phyloP scores from a whole-genome alignment of 1,140 invertebrate species.

The Pseudomyrmex dendroicus region DNA sequence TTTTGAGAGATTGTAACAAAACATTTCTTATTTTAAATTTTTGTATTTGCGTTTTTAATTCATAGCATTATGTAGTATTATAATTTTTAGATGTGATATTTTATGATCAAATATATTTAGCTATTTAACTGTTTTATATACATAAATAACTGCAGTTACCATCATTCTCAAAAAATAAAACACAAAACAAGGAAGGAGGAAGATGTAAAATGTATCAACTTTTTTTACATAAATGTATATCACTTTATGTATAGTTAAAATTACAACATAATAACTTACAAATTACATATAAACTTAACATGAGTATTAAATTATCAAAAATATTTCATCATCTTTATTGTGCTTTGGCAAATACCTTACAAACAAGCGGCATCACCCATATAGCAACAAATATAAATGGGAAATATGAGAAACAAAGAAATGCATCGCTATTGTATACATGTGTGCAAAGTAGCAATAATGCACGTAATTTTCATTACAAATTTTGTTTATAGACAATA shows the following conservation, averaged over 20 bases:
- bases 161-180: neutral
- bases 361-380: slow-evolving; percentile 22
- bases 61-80: too few relatives aligned
- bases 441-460: neutral
- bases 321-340: slow-evolving; percentile 44
- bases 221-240: slow-evolving; percentile 18
- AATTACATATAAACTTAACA: slow-evolving; percentile 65
- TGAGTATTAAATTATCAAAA: slow-evolving; percentile 66
- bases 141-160: neutral
- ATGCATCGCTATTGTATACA: slow-evolving; percentile 26
- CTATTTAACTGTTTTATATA: too few relatives aligned
- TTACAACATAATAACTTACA: slow-evolving; percentile 51
- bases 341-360: slow-evolving; percentile 57
- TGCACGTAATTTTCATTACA: neutral
- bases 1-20: too few relatives aligned
- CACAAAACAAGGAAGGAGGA: neutral
- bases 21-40: too few relatives aligned
- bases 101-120: too few relatives aligned
- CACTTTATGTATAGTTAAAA: slow-evolving; percentile 35
- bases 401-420: slow-evolving; percentile 50
- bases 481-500: slow-evolving; percentile 22
- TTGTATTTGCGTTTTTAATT: too few relatives aligned
- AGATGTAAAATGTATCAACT: neutral
- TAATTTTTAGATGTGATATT: too few relatives aligned
- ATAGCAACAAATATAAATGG: slow-evolving; percentile 49